Evolutionary conservation across 2,888 invertebrate genomes (phyloP).

Genomic region (Drosophila colorata): DNA sequence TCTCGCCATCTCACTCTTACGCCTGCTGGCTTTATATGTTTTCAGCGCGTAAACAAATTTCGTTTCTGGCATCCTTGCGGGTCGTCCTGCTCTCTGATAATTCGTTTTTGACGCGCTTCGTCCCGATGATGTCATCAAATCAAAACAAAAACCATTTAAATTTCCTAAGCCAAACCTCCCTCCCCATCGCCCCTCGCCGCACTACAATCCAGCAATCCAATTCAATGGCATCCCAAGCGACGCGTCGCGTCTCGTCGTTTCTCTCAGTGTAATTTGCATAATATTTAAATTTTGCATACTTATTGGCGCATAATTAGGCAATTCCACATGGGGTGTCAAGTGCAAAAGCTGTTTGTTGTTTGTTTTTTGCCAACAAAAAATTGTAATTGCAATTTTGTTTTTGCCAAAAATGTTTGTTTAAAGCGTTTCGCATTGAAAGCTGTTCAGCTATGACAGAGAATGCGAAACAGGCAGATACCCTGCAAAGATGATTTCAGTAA

Average conservation of each 20-base stretch:
- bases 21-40: conserved; percentile 13
- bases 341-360: conserved; percentile 26
- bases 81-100: conserved; percentile 50
- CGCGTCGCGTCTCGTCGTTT: conserved; percentile 6
- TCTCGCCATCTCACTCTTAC: background rate
- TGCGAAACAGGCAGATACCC: background rate
- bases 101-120: conserved; percentile 67
- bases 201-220: no score
- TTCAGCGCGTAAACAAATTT: conserved; percentile 62
- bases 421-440: background rate
- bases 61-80: conserved; percentile 31
- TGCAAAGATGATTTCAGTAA: background rate
- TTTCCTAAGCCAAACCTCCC: conserved; percentile 11
- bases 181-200: background rate
- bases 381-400: conserved; percentile 32
- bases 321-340: conserved; percentile 27
- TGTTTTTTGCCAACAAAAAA: conserved; percentile 4
- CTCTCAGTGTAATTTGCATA: conserved; percentile 64
- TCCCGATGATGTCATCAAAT: conserved; percentile 72
- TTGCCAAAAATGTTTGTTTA: background rate
- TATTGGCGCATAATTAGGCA: conserved; percentile 70
- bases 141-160: conserved; percentile 70
- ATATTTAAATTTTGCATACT: conserved; percentile 68
- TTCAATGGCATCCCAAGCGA: background rate
- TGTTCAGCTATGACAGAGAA: background rate